A percentile compares a stretch with the other conserved stretches of the same genome.
phyloP scores from a whole-genome alignment of 2,113 vertebrate genomes.

The Micronisus gabar region DNA sequence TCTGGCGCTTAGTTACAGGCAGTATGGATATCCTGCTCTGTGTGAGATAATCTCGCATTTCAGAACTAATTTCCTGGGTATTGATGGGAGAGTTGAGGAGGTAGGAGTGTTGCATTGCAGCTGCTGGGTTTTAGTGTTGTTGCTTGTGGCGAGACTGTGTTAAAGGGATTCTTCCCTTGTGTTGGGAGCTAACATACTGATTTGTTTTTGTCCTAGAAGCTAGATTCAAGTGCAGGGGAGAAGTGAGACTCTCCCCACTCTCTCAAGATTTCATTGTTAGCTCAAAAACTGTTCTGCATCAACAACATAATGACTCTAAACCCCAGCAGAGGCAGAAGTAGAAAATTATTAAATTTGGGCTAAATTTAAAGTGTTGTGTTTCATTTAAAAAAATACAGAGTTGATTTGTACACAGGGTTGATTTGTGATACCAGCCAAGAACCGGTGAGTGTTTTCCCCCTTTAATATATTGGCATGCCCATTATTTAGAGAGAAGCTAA shows the following conservation, averaged over 20 bases:
- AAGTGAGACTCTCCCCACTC: neutral
- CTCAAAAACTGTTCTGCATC: neutral
- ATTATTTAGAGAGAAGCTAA: neutral
- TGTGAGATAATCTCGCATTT: neutral
- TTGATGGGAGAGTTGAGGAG: neutral
- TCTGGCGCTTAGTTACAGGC: neutral
- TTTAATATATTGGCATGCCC: neutral
- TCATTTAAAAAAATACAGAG: neutral
- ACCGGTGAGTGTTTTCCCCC: neutral
- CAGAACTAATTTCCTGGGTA: neutral
- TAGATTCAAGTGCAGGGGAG: neutral
- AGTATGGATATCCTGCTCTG: neutral
- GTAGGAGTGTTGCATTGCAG: neutral
- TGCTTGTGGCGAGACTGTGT: neutral
- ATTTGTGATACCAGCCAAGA: neutral
- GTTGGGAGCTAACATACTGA: neutral
- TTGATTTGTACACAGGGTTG: neutral
- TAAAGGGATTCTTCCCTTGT: neutral
- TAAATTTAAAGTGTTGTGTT: neutral
- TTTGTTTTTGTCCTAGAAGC: neutral
- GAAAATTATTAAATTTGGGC: neutral
- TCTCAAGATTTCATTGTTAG: slow-evolving; percentile 27
- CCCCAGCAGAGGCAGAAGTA: neutral
- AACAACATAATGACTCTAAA: neutral
- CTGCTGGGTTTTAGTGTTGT: neutral